Base-by-base conservation (phyloP, 2,888 invertebrate genomes). In the Eretmocerus hayati region DNA sequence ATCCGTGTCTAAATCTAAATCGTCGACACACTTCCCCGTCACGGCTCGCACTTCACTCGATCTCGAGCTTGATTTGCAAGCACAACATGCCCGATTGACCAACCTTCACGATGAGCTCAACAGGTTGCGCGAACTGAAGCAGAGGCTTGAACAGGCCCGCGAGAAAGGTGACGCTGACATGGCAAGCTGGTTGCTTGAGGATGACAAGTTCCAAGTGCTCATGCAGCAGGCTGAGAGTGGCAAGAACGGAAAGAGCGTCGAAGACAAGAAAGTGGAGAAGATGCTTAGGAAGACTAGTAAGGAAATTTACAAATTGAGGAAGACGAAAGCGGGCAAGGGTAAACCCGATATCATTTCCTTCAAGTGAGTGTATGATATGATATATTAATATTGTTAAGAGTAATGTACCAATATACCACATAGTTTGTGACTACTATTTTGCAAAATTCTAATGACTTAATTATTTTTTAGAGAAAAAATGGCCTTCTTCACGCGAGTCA, bases 271-370 rank as follows among this genome's bases (percentile, higher is more conserved):
- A 69, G 80, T 87, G 58, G 82, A 88, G 70, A 85, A 88, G 61
- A 81, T 93, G 71, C 77, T 94, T 58, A 83, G 86, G 73, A 85
- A 88, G 66, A 91, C 92, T 11, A 90, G 90, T 50, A 81, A 90
- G 65, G 94, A 95, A 74, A 90, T 94, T 60, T 90, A 93, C 73
- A 86, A 90, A 59, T 76, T 95, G 53, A 76, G 93, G 58, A 87
- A 90, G 72, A 89, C 88, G 42, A 83, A 89, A 65, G 87, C 87
- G 58, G 89, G 90, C 40, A 87, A 87, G 62, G 85, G 90, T 55
- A 88, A 90, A 67, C 92, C 93, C 0, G 92, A 94, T 73, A 78
- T 91, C 57, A 86, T 91, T 62, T 90, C 92, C 40, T 94, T 93
- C 75, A 90, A 89, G 92, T 92, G 69, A 81, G 85, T 81, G 52